Percentiles rank a stretch among this genome's conserved stretches.
Conservation (phyloP, 2,888 invertebrate species). For the Pristionchus maxplancki region DNA sequence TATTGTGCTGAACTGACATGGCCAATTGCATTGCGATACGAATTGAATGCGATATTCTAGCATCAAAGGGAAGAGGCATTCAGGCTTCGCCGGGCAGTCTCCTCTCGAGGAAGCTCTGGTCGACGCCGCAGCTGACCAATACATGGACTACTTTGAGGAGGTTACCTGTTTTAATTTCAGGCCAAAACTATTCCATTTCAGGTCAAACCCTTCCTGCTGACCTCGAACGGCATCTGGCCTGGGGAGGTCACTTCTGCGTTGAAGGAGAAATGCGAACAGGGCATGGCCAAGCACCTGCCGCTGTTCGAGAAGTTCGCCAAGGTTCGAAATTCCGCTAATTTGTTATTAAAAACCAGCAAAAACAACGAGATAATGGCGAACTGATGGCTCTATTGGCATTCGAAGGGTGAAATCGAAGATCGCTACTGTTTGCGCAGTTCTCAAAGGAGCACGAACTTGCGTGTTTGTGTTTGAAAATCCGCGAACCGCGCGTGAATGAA, state of each 20-base stretch:
- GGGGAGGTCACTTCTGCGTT: neutral
- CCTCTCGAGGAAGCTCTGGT: neutral
- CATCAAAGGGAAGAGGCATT: too few relatives aligned
- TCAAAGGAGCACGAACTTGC: neutral
- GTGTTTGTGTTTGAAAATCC: neutral
- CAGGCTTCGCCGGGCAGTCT: neutral
- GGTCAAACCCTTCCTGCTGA: neutral
- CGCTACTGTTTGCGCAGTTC: neutral
- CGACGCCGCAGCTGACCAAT: neutral
- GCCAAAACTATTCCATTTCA: neutral
- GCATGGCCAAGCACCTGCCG: neutral
- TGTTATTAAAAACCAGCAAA: too few relatives aligned
- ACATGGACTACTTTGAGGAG: neutral
- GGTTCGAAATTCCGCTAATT: neutral
- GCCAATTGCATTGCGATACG: too few relatives aligned
- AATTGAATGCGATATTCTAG: too few relatives aligned
- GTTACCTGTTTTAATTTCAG: too few relatives aligned
- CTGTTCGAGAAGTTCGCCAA: conserved; percentile 2
- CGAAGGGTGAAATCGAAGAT: too few relatives aligned
- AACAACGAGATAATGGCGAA: too few relatives aligned
- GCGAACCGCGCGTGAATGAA: neutral
- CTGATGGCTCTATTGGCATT: too few relatives aligned
- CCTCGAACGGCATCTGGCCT: neutral
- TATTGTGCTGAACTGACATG: too few relatives aligned
- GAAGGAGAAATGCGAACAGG: neutral